phyloP scores from a whole-genome alignment of 2,888 invertebrate genomes.

The Noctua janthe region DNA sequence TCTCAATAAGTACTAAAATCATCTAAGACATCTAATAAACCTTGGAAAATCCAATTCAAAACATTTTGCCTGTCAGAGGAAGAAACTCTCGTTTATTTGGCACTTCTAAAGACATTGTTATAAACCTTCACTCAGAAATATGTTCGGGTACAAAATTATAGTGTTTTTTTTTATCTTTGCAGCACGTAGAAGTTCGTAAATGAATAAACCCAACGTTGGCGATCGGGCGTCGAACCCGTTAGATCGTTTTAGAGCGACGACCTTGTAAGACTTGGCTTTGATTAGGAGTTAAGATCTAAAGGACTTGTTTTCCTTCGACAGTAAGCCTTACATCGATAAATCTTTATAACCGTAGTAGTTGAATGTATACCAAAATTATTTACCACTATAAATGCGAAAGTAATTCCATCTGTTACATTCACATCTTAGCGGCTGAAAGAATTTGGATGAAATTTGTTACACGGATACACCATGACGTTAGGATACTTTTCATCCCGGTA shows the following conservation, averaged over 20 bases:
- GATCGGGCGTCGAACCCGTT: constrained; percentile 87
- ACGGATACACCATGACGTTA: not conserved
- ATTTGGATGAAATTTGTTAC: not conserved
- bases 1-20: not conserved
- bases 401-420: not conserved
- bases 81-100: constrained; percentile 21
- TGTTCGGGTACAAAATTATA: constrained; percentile 41
- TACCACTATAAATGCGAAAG: not conserved
- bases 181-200: constrained; percentile 62
- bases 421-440: not conserved
- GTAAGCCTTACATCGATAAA: constrained; percentile 10
- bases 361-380: not conserved
- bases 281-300: constrained; percentile 57
- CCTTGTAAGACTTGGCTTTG: constrained; percentile 77
- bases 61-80: constrained; percentile 1
- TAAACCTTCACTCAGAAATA: constrained; percentile 25
- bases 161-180: constrained; percentile 65
- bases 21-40: too few relatives aligned
- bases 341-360: not conserved
- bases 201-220: constrained; percentile 69
- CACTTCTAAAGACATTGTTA: constrained; percentile 28
- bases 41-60: not conserved
- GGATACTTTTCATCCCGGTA: not conserved
- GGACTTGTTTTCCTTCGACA: constrained; percentile 28
- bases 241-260: constrained; percentile 86